A percentile compares a stretch with the other conserved stretches of the same genome.
Conservation (phyloP, 2,888 invertebrate species). For the Onthophagus sagittarius region DNA sequence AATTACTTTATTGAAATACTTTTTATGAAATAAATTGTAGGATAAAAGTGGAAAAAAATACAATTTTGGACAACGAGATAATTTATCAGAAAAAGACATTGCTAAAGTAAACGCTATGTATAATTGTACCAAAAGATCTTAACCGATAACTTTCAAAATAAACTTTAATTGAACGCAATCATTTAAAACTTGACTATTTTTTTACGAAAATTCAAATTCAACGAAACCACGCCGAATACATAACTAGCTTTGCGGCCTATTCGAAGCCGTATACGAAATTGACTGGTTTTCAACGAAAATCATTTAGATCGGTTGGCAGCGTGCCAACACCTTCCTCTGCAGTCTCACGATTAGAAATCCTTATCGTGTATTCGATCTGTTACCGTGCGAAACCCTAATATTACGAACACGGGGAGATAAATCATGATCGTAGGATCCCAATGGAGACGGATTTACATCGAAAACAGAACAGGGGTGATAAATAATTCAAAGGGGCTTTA, state of each 20-base stretch:
- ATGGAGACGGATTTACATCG: not conserved
- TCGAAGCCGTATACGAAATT: not conserved
- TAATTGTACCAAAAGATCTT: conserved; percentile 50
- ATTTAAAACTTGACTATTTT: not conserved
- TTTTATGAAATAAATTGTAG: too few relatives aligned
- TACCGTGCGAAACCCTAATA: not conserved
- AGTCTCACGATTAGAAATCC: not conserved
- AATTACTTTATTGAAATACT: not conserved
- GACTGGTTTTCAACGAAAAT: not conserved
- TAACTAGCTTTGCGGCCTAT: not conserved
- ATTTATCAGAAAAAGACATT: conserved; percentile 68
- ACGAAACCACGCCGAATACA: not conserved
- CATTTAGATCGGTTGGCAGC: not conserved
- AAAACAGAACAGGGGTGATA: not conserved
- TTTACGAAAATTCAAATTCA: not conserved
- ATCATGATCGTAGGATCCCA: not conserved
- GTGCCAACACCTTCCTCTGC: not conserved
- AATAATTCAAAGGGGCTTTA: too few relatives aligned
- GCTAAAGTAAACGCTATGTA: conserved; percentile 75
- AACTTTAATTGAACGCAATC: not conserved
- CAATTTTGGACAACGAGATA: conserved; percentile 66
- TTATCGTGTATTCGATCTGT: not conserved
- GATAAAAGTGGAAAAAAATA: not conserved
- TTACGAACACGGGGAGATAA: not conserved
- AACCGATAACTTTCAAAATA: not conserved